Evolutionary conservation across 2,797 vertebrate species (phyloP), one percentile per base, ranked within the genome.

Genomic region (Cryptoprocta ferox): DNA sequence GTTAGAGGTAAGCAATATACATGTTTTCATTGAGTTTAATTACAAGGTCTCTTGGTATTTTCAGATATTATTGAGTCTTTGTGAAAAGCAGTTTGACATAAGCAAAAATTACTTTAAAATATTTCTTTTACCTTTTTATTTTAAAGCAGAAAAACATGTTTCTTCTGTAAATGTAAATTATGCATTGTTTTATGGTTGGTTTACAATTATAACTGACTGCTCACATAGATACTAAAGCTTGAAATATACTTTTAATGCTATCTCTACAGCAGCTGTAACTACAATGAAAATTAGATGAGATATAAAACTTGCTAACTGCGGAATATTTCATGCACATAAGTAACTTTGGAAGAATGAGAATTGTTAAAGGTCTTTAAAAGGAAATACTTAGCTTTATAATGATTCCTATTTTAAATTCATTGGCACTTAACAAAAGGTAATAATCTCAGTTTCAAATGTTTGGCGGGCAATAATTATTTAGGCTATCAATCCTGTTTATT

Each of bases 391-490:
- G 16, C 42, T 91, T 85, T 89, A 75, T 83, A 87, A 84, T 76
- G 56, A 88, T 97, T 82, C 42, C 48, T 91, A 59, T 88, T 96
- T 84, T 94, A 95, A 96, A 82, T 93, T 75, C 50, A 94, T 90
- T 96, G 90, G 21, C 35, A 91, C 90, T 95, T 95, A 80, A 80
- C 15, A 86, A 32, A 90, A 85, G 42, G 71, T 91, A 95, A 66
- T 68, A 87, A 78, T 96, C 71, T 76, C n/a, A 78, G 48, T 96
- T 97, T 95, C 82, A 96, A 11, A 45, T 94, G 32, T 97, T 95
- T 95, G 24, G 50, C 2, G 8, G 63, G 76, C 37, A 88, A 21
- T 83, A 81, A 90, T 98, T 94, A 93, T 95, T 92, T 95, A 92
- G 50, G 56, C 71, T 89, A 89, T 87, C 45, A 83, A 30, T 94